These are phyloP conservation scores for Pygoscelis antarcticus DNA, from an alignment of 2,113 vertebrate species.

Conservation along the genomic window DNA sequence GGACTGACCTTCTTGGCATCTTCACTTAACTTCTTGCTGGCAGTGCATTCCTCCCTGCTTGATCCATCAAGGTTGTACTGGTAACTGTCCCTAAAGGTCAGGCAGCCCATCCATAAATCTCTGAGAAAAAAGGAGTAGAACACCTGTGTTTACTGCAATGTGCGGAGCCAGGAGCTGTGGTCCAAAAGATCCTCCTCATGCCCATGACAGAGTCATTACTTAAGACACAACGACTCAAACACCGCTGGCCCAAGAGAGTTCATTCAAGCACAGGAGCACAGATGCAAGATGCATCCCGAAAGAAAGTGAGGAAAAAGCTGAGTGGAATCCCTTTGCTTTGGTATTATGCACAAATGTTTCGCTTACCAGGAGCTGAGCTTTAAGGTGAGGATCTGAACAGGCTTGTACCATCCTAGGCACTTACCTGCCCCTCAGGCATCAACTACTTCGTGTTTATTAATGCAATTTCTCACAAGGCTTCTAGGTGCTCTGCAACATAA, in stretches of 20 bases:
- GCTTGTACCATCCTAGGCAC: neutral
- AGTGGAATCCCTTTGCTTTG: neutral
- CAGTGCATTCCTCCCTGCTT: fast-evolving
- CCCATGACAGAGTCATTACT: neutral
- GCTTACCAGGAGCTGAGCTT: neutral
- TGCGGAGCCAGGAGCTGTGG: neutral
- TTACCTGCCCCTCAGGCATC: neutral
- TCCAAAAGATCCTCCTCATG: neutral
- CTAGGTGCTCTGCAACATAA: neutral
- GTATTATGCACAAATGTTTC: neutral
- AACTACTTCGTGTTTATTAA: neutral
- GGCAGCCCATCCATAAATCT: neutral
- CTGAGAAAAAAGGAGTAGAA: neutral
- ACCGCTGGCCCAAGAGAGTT: neutral
- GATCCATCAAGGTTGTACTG: neutral
- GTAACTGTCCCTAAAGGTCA: neutral
- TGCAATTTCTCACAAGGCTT: neutral
- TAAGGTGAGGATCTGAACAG: neutral
- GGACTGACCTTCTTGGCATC: neutral
- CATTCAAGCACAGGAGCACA: neutral
- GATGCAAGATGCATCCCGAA: neutral
- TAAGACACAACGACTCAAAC: neutral
- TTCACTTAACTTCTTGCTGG: neutral
- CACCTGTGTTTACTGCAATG: neutral
- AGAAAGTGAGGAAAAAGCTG: neutral